phyloP scores from a whole-genome alignment of 2,797 vertebrate species.

The Botia almorhae region DNA sequence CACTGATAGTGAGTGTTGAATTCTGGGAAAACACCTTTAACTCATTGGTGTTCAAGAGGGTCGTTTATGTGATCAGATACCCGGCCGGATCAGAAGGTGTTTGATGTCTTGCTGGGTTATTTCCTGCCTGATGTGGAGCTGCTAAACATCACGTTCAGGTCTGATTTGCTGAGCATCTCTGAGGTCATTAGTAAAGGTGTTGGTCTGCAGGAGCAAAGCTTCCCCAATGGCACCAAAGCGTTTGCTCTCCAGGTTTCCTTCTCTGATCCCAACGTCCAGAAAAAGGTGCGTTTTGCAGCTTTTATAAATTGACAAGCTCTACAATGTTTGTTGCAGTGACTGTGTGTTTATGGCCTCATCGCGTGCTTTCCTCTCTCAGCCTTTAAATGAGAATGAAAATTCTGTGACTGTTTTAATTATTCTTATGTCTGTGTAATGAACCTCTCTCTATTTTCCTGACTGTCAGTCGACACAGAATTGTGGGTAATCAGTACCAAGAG shows the following conservation, averaged over 20 bases:
- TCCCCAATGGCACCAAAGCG: conserved; percentile 22
- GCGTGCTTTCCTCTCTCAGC: too few species aligned
- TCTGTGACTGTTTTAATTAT: too few species aligned
- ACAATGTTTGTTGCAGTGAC: too few species aligned
- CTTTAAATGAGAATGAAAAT: too few species aligned
- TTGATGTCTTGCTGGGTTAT: conserved; percentile 30
- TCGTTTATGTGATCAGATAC: conserved; percentile 19
- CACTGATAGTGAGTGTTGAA: conserved; percentile 26
- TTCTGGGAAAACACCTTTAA: neutral
- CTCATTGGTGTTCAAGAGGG: neutral
- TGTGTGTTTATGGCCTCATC: too few species aligned
- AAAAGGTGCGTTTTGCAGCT: neutral
- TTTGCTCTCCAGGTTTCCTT: conserved; percentile 25
- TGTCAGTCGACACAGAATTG: too few species aligned
- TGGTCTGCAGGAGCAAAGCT: neutral
- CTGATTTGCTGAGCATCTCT: neutral
- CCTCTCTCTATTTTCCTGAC: too few species aligned
- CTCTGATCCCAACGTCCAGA: conserved; percentile 23
- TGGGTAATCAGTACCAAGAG: too few species aligned
- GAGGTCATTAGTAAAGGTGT: neutral
- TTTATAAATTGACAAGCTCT: neutral
- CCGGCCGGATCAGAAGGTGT: neutral
- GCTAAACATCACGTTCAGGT: conserved; percentile 24
- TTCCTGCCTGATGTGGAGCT: conserved; percentile 39
- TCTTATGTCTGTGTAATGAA: too few species aligned